Evolutionary conservation across 2,888 invertebrate species (phyloP).

Genomic region (Nomada ferruginata): DNA sequence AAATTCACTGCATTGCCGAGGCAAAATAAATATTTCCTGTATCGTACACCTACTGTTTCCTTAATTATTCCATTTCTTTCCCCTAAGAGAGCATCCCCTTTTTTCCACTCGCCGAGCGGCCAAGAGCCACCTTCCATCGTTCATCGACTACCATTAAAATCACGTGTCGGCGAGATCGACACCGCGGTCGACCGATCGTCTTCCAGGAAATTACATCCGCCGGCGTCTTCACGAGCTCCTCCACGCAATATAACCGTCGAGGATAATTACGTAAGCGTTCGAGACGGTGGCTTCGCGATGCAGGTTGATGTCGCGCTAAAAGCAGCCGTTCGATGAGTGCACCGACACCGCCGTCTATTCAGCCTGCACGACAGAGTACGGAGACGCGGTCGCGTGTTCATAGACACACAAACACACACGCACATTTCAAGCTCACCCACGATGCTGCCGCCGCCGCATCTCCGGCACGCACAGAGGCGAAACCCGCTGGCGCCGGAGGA

Average conservation of each 20-base stretch:
- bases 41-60: no score
- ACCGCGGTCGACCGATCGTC: not conserved
- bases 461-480: conserved; percentile 66
- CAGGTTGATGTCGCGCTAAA: conserved; percentile 46
- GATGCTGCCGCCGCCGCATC: conserved; percentile 50
- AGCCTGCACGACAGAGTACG: conserved; percentile 15
- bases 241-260: conserved; percentile 40
- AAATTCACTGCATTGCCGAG: no score
- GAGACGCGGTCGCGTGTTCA: conserved; percentile 1
- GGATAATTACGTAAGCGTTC: conserved; percentile 55
- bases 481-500: conserved; percentile 64
- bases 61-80: not conserved
- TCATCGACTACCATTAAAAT: conserved; percentile 25
- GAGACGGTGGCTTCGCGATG: conserved; percentile 23
- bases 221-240: conserved; percentile 42
- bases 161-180: conserved; percentile 16
- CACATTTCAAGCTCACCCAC: conserved; percentile 26
- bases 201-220: conserved; percentile 39
- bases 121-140: not conserved
- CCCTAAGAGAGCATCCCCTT: not conserved
- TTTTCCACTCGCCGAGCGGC: not conserved
- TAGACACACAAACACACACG: not conserved
- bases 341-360: conserved; percentile 49
- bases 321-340: conserved; percentile 57
- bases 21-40: no score